These are phyloP conservation scores for Listrodromus nycthemerus DNA, from an alignment of 2,888 invertebrate species.

Conservation along the genomic window DNA sequence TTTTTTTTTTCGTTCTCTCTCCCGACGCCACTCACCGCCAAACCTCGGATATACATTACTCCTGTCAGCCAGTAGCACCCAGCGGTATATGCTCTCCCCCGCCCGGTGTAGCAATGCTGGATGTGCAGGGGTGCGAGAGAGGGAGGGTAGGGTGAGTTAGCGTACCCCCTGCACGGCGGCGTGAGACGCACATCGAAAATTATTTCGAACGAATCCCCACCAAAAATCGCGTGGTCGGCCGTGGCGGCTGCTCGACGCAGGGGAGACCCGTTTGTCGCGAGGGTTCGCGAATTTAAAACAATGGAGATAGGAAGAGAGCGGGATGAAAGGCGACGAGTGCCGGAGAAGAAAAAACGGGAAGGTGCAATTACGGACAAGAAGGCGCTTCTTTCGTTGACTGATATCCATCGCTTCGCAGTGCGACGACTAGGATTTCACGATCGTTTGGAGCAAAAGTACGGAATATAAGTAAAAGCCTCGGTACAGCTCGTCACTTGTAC, in stretches of 20 bases:
- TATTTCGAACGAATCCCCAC: slow-evolving; percentile 75
- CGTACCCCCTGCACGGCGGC: slow-evolving; percentile 62
- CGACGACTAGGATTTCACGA: no score
- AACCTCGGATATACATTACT: slow-evolving; percentile 80
- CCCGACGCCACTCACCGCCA: slow-evolving; percentile 75
- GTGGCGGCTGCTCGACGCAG: slow-evolving; percentile 14
- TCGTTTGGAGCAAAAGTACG: no score
- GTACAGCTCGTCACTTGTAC: no score
- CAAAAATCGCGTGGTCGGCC: slow-evolving; percentile 38
- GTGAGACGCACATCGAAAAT: slow-evolving; percentile 74
- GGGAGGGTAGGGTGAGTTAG: neutral
- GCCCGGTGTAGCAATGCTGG: slow-evolving; percentile 27
- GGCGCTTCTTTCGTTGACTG: neutral
- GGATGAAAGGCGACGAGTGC: slow-evolving; percentile 6
- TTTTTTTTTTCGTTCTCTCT: slow-evolving; percentile 48
- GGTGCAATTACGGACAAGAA: neutral
- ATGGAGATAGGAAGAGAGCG: slow-evolving; percentile 18
- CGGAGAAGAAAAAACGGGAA: neutral
- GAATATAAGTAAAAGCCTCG: no score
- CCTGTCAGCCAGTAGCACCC: slow-evolving; percentile 72
- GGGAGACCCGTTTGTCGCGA: slow-evolving; percentile 4
- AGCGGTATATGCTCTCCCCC: slow-evolving; percentile 69
- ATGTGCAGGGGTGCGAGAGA: neutral
- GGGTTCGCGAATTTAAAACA: slow-evolving; percentile 53
- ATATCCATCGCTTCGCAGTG: neutral